Conservation (phyloP, 1,140 invertebrate species). For the Tetragnatha versicolor region DNA sequence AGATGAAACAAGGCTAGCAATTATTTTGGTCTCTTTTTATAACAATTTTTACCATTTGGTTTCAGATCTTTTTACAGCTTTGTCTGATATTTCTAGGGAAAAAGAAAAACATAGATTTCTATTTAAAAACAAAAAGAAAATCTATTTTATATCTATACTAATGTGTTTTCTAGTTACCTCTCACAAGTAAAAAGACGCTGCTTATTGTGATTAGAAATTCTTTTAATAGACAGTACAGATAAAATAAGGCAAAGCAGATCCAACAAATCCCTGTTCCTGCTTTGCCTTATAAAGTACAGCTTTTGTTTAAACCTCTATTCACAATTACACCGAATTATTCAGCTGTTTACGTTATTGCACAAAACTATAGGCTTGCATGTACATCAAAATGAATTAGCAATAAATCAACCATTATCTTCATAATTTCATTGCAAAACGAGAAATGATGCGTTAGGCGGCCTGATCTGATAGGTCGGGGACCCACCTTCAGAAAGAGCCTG, state of each 20-base stretch:
- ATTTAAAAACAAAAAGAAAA: too few species aligned
- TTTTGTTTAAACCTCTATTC: conserved; percentile 40
- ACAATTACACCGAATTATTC: conserved; percentile 46
- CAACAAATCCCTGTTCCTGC: conserved; percentile 42
- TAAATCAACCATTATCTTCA: conserved; percentile 38
- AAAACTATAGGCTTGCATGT: conserved; percentile 53
- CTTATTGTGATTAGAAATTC: conserved; percentile 47
- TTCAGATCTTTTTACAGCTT: too few species aligned
- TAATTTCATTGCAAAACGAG: conserved; percentile 24
- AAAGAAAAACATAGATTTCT: too few species aligned
- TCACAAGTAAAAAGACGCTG: conserved; percentile 8
- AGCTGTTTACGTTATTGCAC: conserved; percentile 49
- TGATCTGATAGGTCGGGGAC: too few species aligned
- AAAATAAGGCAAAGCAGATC: conserved; percentile 53
- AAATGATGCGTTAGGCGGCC: conserved; percentile 22
- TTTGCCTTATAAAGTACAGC: conserved; percentile 50
- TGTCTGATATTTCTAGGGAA: too few species aligned
- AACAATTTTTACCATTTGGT: too few species aligned
- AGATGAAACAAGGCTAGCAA: too few species aligned
- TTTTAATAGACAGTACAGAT: conserved; percentile 52
- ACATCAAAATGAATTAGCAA: conserved; percentile 50
- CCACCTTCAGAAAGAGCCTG: too few species aligned
- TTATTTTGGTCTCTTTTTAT: too few species aligned
- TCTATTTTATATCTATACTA: too few species aligned
- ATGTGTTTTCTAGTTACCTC: too few species aligned